A percentile compares a stretch with the other conserved stretches of the same genome.
phyloP scores from a whole-genome alignment of 2,797 vertebrate genomes.

The Hyperoplus immaculatus region DNA sequence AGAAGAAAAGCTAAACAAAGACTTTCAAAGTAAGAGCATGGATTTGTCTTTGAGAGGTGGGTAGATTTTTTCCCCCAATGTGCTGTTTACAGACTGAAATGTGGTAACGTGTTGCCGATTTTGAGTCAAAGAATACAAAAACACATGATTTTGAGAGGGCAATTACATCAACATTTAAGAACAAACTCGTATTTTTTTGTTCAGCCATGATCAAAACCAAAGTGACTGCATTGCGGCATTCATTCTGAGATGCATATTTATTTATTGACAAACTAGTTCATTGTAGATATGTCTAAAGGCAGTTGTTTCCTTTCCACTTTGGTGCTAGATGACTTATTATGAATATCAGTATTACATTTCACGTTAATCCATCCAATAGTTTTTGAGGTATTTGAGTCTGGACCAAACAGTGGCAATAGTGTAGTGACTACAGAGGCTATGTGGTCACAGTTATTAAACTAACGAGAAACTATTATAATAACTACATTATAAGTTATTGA shows the following conservation, averaged over 20 bases:
- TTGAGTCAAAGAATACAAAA: background rate
- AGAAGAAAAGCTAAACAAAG: constrained; percentile 13
- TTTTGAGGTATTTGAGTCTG: background rate
- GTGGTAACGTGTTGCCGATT: too few relatives aligned
- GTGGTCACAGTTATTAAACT: constrained; percentile 21
- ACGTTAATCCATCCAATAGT: background rate
- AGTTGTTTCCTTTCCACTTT: background rate
- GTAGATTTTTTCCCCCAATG: background rate
- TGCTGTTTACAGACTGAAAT: background rate
- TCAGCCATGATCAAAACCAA: too few relatives aligned
- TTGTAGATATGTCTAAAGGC: background rate
- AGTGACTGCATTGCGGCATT: too few relatives aligned
- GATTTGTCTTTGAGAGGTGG: constrained; percentile 3
- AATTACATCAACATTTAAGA: too few relatives aligned
- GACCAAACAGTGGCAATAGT: background rate
- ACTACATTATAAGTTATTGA: too few relatives aligned
- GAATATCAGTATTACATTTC: background rate
- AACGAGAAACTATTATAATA: background rate
- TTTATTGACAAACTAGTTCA: background rate
- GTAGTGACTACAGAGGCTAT: background rate
- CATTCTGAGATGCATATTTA: background rate
- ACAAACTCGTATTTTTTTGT: too few relatives aligned
- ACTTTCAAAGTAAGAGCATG: constrained; percentile 57
- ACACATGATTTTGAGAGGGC: background rate
- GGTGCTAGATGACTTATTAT: background rate